Evolutionary conservation across 1,140 invertebrate species (phyloP).

Genomic region (Mercenaria mercenaria): DNA sequence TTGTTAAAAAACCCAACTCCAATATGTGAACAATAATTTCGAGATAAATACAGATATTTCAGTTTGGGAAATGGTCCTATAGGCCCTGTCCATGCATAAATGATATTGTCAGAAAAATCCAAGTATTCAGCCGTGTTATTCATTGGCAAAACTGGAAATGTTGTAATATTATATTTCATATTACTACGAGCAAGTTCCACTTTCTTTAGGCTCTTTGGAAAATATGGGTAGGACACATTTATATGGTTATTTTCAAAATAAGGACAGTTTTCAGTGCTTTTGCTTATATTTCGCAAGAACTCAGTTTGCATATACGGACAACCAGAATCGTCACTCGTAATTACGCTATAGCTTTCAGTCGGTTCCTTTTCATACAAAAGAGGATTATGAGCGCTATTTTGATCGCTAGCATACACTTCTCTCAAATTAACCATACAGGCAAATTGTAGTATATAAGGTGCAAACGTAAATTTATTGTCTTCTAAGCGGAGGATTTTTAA

Average conservation of each 20-base stretch:
- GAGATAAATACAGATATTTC: no score
- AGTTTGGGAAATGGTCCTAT: conserved; percentile 4
- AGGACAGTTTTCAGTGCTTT: not conserved
- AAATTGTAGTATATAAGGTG: not conserved
- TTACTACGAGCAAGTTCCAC: not conserved
- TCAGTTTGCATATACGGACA: conserved; percentile 35
- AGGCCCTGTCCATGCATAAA: not conserved
- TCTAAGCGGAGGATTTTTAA: conserved; percentile 32
- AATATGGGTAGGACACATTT: not conserved
- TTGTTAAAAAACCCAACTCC: no score
- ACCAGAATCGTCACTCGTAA: not conserved
- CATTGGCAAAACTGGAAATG: not conserved
- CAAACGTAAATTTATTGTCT: no score
- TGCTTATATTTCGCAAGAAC: conserved; percentile 27
- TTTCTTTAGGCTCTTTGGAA: not conserved
- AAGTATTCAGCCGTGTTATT: no score
- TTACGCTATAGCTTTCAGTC: not conserved
- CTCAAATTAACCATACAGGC: not conserved
- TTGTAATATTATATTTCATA: no score
- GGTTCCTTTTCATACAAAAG: conserved; percentile 1
- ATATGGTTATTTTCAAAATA: not conserved
- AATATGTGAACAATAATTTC: no score
- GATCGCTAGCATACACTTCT: no score
- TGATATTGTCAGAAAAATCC: no score
- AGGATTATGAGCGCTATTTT: no score